phyloP scores from a whole-genome alignment of 2,113 vertebrate species.

The Pholis gunnellus region DNA sequence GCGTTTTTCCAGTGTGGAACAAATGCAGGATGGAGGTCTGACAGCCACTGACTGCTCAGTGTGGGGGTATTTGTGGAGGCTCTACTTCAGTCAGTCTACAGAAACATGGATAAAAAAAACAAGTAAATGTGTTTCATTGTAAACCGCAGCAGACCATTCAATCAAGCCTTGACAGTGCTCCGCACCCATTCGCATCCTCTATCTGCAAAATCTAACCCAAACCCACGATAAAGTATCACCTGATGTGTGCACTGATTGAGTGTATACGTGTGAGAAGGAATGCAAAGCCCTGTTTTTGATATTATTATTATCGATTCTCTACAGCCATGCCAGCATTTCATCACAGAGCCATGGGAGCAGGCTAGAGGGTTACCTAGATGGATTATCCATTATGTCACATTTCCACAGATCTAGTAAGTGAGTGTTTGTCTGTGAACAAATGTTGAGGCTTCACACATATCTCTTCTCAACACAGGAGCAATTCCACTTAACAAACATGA shows the following conservation, averaged over 20 bases:
- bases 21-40: conserved; percentile 40
- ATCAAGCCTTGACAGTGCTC: conserved; percentile 9
- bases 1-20: conserved; percentile 48
- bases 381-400: conserved; percentile 35
- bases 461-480: conserved; percentile 23
- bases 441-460: conserved; percentile 1
- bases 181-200: conserved; percentile 2
- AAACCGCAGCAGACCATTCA: conserved; percentile 6
- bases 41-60: conserved; percentile 9
- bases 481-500: conserved; percentile 57
- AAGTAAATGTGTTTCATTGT: conserved; percentile 14
- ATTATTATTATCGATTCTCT: conserved; percentile 50
- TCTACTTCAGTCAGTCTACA: background rate
- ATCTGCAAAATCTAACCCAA: conserved; percentile 3
- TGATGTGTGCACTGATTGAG: conserved; percentile 2
- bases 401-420: conserved; percentile 10
- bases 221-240: background rate
- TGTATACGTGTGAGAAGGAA: conserved; percentile 2
- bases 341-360: conserved; percentile 27
- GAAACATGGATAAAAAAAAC: background rate
- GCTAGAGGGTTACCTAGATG: background rate
- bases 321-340: conserved; percentile 48
- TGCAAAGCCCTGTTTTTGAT: conserved; percentile 33
- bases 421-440: conserved; percentile 11
- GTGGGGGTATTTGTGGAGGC: conserved; percentile 23